These are phyloP conservation scores for Polydesmus complanatus DNA, from an alignment of 2,888 invertebrate species.

Conservation along the genomic window DNA sequence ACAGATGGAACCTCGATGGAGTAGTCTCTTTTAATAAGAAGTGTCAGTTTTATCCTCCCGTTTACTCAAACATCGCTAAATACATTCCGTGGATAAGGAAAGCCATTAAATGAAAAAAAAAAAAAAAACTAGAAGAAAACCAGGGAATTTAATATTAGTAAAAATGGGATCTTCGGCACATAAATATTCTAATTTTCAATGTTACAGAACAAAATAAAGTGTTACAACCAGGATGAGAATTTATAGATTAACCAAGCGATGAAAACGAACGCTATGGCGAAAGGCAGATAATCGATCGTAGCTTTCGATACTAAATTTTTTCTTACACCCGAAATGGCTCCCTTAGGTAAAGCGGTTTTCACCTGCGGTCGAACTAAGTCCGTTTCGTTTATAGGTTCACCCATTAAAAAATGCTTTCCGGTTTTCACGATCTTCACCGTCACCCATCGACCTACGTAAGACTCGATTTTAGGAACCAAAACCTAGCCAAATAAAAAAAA, in stretches of 20 bases:
- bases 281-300: background rate
- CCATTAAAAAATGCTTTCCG: slow-evolving; percentile 36
- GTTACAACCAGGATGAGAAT: background rate
- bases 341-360: background rate
- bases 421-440: slow-evolving; percentile 52
- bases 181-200: background rate
- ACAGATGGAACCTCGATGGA: too few species aligned
- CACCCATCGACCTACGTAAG: slow-evolving; percentile 67
- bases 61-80: background rate
- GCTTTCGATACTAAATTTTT: background rate
- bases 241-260: background rate
- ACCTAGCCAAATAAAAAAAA: slow-evolving; percentile 37
- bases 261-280: background rate
- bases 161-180: background rate
- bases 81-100: background rate
- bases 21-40: too few species aligned
- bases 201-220: background rate
- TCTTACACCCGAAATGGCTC: background rate
- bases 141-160: background rate
- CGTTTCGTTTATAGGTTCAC: slow-evolving; percentile 16
- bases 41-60: too few species aligned
- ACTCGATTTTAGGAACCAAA: slow-evolving; percentile 59
- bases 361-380: background rate
- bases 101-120: background rate
- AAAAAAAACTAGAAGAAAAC: background rate